phyloP scores from a whole-genome alignment of 1,140 invertebrate species.

The Geopemphigus sp. region DNA sequence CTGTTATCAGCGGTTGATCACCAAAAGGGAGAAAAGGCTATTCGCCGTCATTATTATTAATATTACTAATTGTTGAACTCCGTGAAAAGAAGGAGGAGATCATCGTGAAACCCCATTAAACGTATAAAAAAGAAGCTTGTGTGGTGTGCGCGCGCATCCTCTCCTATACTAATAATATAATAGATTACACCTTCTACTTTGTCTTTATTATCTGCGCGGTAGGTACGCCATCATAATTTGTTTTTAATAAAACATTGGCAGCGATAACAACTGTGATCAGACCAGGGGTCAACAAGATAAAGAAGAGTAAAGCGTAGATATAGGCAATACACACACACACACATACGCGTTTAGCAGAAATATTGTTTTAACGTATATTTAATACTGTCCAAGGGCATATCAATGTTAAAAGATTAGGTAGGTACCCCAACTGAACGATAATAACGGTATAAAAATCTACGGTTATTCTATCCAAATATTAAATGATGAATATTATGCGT shows the following conservation, averaged over 20 bases:
- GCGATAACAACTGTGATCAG: neutral
- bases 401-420: conserved; percentile 38
- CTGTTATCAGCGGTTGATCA: neutral
- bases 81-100: neutral
- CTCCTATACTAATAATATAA: neutral
- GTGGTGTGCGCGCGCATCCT: too few species aligned
- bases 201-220: neutral
- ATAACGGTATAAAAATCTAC: conserved; percentile 12
- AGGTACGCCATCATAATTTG: neutral
- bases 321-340: neutral
- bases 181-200: too few species aligned
- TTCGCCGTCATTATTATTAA: neutral
- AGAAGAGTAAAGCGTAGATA: conserved; percentile 15
- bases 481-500: neutral
- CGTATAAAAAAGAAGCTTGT: neutral
- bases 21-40: conserved; percentile 37
- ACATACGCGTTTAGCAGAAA: neutral
- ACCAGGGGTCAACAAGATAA: conserved; percentile 19
- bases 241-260: neutral
- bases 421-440: neutral
- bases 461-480: conserved; percentile 17
- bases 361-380: neutral
- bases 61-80: neutral
- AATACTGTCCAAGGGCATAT: conserved; percentile 26
- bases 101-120: neutral